These are phyloP conservation scores for Mesocricetus auratus DNA, from an alignment of 2,113 vertebrate genomes.

Conservation along the genomic window DNA sequence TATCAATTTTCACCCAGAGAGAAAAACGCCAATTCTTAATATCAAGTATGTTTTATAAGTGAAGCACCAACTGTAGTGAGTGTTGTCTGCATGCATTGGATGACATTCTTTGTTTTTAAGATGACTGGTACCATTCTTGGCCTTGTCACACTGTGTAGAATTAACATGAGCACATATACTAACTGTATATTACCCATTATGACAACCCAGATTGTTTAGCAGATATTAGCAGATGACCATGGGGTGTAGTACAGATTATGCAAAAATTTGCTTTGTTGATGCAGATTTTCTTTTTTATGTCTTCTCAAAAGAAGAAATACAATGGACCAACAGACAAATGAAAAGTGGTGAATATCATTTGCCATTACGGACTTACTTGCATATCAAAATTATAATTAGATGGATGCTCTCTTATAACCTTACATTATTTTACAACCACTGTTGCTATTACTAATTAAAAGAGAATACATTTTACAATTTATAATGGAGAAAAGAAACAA, in stretches of 20 bases:
- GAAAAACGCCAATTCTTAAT: not conserved
- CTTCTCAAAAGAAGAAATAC: not conserved
- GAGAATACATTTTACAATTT: not conserved
- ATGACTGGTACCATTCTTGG: not conserved
- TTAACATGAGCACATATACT: not conserved
- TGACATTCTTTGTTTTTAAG: not conserved
- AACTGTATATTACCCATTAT: not conserved
- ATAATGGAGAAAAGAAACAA: not conserved
- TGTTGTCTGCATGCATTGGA: rapidly evolving
- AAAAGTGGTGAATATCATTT: not conserved
- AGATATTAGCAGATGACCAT: not conserved
- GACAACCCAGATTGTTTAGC: not conserved
- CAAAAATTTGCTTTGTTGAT: not conserved
- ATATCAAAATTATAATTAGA: not conserved
- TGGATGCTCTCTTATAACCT: not conserved
- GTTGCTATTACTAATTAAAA: not conserved
- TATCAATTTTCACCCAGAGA: not conserved
- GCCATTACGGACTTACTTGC: not conserved
- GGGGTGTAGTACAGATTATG: not conserved
- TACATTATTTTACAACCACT: not conserved
- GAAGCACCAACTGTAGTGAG: not conserved
- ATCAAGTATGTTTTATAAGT: too few relatives aligned
- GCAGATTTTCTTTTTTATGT: not conserved
- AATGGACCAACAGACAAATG: too few relatives aligned
- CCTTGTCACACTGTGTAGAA: not conserved